phyloP scores from a whole-genome alignment of 1,140 invertebrate species.

The Drosophila auraria region DNA sequence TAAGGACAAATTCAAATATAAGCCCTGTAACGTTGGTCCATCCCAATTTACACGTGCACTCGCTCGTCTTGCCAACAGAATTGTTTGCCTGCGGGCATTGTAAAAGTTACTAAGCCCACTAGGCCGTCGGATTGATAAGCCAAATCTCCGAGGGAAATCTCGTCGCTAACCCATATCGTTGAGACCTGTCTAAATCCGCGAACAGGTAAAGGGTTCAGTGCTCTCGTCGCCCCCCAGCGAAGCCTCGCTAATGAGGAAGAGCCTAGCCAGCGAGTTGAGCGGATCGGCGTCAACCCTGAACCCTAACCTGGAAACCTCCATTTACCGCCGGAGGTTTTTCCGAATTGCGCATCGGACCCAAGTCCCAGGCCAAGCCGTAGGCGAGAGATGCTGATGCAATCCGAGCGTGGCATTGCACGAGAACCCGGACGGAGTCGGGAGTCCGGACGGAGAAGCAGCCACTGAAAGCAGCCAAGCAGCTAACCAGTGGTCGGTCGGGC shows the following conservation, averaged over 20 bases:
- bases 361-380: slow-evolving; percentile 13
- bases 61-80: slow-evolving; percentile 2
- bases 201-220: slow-evolving; percentile 33
- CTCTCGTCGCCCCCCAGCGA: too few relatives aligned
- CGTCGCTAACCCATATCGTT: not conserved
- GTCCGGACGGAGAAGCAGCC: slow-evolving; percentile 5
- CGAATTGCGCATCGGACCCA: slow-evolving; percentile 61
- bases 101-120: slow-evolving; percentile 32
- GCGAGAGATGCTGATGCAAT: slow-evolving; percentile 63
- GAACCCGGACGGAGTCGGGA: slow-evolving; percentile 34
- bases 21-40: slow-evolving; percentile 23
- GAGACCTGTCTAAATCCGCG: not conserved
- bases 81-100: slow-evolving; percentile 34
- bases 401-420: slow-evolving; percentile 53
- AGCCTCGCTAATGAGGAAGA: slow-evolving; percentile 25
- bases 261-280: not conserved
- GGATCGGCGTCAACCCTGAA: slow-evolving; percentile 23
- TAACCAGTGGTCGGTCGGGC: slow-evolving; percentile 6
- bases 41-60: slow-evolving; percentile 21
- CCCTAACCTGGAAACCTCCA: slow-evolving; percentile 50
- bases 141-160: slow-evolving; percentile 17
- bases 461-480: too few relatives aligned
- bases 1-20: not conserved
- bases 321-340: slow-evolving; percentile 58
- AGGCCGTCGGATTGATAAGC: slow-evolving; percentile 19